Base-by-base conservation (phyloP, 1,140 invertebrate species). In the Charaxes varanes region DNA sequence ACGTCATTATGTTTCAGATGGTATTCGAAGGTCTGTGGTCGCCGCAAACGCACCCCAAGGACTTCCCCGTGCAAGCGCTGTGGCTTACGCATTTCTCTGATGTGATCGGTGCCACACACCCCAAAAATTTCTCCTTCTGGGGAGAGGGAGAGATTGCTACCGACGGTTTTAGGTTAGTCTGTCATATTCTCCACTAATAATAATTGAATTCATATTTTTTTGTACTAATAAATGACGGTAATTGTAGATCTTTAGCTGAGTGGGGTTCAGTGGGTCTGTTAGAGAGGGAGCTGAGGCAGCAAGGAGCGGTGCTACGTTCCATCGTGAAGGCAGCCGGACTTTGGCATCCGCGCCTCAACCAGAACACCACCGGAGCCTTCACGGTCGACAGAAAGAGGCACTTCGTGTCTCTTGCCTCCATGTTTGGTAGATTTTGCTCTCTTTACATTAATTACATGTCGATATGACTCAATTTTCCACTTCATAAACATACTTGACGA, bases 61-160 rank as follows among this genome's bases (percentile, higher is more conserved):
- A 99, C 72, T 99, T 95, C 82, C 98, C 98, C 3, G 58, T 50
- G 19, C 90, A 92, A 53, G 91, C 92, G 6, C 68, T 89, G 10
- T 96, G 94, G 91, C 82, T 98, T 48, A 96, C 97, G 0, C 97
- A 99, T 78, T 99, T 99, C 85, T 99, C 97, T 6, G 97, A 99
- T 80, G 89, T 99, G 13, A 95, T 99, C 52, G 98, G 98, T 0
- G 97, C 96, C 3, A 94, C 94, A 0, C 98, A 99, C 67, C 92
- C 92, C 26, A 87, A 88, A 0, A 93, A 95, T 62, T 99, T 97
- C 68, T 89, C 90, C 6, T 95, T 99, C 61, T 99, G 97, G 97
- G 92, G 94, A 5, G 93, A 96, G 61, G 96, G 96, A 15, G 91
- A 93, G 30, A 88, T 92, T 40, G 94, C 98, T 4, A 93, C 93